phyloP scores from a whole-genome alignment of 1,140 invertebrate species.

The Sweltsa coloradensis region DNA sequence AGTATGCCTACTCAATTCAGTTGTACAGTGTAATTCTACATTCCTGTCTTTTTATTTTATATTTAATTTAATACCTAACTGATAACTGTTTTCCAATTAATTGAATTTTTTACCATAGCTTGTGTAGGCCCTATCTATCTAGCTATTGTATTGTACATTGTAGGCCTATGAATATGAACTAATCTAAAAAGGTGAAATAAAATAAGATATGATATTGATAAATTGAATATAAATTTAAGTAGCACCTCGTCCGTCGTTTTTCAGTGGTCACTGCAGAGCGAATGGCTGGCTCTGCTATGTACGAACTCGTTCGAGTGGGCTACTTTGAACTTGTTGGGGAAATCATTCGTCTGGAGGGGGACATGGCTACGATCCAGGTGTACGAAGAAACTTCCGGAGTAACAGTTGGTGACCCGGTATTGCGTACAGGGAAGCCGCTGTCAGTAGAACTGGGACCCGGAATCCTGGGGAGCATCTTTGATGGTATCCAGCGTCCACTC shows the following conservation, averaged over 20 bases:
- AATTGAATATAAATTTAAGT: not conserved
- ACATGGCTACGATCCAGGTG: slow-evolving; percentile 99
- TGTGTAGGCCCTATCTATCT: not conserved
- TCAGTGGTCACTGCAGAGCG: slow-evolving; percentile 96
- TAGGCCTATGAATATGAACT: no score
- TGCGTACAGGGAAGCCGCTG: slow-evolving; percentile 94
- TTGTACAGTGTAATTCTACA: no score
- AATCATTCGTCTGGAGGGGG: slow-evolving; percentile 98
- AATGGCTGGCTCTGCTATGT: slow-evolving; percentile 99
- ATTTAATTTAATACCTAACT: no score
- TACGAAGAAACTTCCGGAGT: slow-evolving; percentile 99
- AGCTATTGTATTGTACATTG: no score
- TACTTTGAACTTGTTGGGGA: slow-evolving; percentile 97
- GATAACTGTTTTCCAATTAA: no score
- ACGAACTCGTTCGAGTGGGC: slow-evolving; percentile 97
- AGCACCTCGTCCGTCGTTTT: slow-evolving; percentile 20
- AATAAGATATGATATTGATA: no score
- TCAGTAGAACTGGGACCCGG: slow-evolving; percentile 99
- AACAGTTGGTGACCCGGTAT: slow-evolving; percentile 96
- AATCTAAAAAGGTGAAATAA: no score
- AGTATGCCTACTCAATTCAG: no score
- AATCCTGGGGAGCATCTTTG: slow-evolving; percentile 98
- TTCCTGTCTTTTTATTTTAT: no score
- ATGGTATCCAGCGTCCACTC: slow-evolving; percentile 97
- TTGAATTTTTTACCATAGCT: not conserved